A percentile compares a stretch with the other conserved stretches of the same genome.
Conservation (phyloP, 2,888 invertebrate species). For the Epinotia ramella region DNA sequence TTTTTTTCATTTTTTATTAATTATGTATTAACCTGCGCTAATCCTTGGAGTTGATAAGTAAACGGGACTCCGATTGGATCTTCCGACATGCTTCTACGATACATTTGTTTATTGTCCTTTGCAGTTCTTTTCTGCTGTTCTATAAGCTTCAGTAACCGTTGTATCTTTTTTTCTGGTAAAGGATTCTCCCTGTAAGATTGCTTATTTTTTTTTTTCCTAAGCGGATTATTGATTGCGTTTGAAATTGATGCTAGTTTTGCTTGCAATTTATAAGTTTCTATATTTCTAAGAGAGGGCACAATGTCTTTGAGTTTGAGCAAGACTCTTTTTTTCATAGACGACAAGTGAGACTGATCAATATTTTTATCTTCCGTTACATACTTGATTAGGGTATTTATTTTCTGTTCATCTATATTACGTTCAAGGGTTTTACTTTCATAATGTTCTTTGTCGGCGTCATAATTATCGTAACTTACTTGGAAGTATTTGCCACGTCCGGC, state of each 20-base stretch:
- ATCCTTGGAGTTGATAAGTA: slow-evolving; percentile 63
- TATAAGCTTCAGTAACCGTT: not conserved
- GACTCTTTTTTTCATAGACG: slow-evolving; percentile 1
- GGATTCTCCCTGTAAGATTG: not conserved
- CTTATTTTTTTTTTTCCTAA: not conserved
- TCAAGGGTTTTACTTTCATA: not conserved
- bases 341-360: slow-evolving; percentile 9
- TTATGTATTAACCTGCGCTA: slow-evolving; percentile 61
- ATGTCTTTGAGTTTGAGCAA: slow-evolving; percentile 5
- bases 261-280: slow-evolving; percentile 46
- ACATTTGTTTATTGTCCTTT: not conserved
- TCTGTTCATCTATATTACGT: not conserved
- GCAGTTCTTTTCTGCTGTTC: not conserved
- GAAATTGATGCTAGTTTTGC: slow-evolving; percentile 47
- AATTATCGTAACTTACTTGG: not conserved
- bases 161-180: not conserved
- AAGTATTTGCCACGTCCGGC: not conserved
- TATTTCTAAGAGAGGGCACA: slow-evolving; percentile 48
- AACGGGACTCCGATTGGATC: slow-evolving; percentile 64
- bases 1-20: not conserved
- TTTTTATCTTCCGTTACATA: slow-evolving; percentile 2
- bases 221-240: slow-evolving; percentile 34
- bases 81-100: slow-evolving; percentile 38
- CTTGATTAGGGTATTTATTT: slow-evolving; percentile 4
- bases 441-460: not conserved